Evolutionary conservation across 2,113 vertebrate genomes (phyloP).

Genomic region (Limanda limanda): DNA sequence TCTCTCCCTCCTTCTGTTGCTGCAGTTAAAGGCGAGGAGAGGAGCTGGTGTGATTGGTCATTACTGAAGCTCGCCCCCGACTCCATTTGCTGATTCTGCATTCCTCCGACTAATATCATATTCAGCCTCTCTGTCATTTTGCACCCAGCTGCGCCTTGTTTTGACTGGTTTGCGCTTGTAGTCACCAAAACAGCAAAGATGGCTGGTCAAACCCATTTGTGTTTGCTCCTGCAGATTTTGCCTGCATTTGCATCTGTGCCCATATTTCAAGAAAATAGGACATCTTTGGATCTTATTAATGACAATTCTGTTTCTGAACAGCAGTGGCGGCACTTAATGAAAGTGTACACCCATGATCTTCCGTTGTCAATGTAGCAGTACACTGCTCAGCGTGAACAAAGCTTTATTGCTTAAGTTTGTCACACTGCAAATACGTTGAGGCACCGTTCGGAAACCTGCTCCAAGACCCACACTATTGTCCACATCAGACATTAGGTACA

Average conservation of each 20-base stretch:
- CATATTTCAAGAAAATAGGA: not conserved
- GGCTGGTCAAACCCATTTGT: not conserved
- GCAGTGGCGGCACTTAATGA: not conserved
- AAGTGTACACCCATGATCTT: not conserved
- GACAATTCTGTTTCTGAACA: not conserved
- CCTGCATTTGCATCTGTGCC: constrained; percentile 3
- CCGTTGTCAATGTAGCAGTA: not conserved
- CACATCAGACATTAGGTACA: not conserved
- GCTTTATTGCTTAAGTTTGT: not conserved
- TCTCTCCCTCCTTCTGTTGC: not conserved
- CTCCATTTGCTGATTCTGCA: constrained; percentile 8
- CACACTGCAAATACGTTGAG: not conserved
- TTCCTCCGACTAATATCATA: not conserved
- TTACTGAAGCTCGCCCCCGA: not conserved
- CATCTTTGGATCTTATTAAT: not conserved
- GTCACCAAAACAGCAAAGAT: not conserved
- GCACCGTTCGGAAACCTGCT: not conserved
- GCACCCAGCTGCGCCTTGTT: not conserved
- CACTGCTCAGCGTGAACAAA: not conserved
- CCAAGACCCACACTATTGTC: not conserved
- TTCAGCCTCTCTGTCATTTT: not conserved
- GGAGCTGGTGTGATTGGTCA: not conserved
- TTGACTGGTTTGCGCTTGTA: not conserved
- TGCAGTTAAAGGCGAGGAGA: not conserved
- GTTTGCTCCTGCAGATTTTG: constrained; percentile 4